Base-by-base conservation (phyloP, 2,113 vertebrate species). In the Notothenia rossii region DNA sequence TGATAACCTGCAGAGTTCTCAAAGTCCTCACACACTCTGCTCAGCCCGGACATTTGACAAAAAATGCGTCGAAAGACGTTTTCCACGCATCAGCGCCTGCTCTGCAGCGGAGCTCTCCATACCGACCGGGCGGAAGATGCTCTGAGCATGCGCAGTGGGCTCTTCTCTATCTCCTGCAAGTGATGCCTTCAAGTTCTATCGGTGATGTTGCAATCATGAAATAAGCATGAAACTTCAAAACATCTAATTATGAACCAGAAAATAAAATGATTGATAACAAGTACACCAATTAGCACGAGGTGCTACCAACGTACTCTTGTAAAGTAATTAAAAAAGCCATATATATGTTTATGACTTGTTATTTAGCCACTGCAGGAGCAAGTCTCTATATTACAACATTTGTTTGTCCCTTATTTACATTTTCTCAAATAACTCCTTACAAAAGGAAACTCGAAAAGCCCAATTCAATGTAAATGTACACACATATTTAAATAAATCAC, bases 1-100 rank as follows among this genome's bases (percentile, higher is more conserved):
- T n/a, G 50, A 55, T 36, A 59, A 81, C 72, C 82, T 59, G 82
- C 70, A 29, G 65, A 56, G 71, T 36, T 29, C 7, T 7, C 36
- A 33, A 62, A 54, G 45, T 79, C 55, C 43, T 14, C 64, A 40
- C 46, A 54, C 5, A 10, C 76, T 58, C 40, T 50, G 61, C 20
- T 73, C 70, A 10, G 3, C 18, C 14, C 15, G 49, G 51, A 58
- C 61, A 67, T 80, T 72, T 70, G 15, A 25, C 1, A n/a, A 33
- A 61, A 46, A 61, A 59, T 68, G 61, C 55, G 20, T 22, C n/a
- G 20, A 43, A 50, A 72, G 73, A 59, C 25, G 60, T 62, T 88
- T 87, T 81, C 72, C 72, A 75, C 85, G 87, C 91, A 88, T 88
- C 90, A 86, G 84, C 77, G 89, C 76, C 85, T 84, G 82, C 33